Base-by-base conservation (phyloP, 2,888 invertebrate genomes). In the Lasioglossum malachurum region DNA sequence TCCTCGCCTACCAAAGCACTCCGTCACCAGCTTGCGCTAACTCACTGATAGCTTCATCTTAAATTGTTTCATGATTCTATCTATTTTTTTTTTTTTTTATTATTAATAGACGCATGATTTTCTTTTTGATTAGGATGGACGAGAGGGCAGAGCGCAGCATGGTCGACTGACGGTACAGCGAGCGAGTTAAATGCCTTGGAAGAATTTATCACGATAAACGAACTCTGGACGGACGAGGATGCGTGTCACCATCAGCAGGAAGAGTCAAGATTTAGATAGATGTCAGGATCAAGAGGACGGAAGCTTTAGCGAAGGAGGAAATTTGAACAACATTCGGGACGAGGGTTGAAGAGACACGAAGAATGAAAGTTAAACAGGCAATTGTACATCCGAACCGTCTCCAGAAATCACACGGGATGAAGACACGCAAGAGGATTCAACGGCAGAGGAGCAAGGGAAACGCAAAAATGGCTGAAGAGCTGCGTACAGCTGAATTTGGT, bases 61-160 rank as follows among this genome's bases (percentile, higher is more conserved):
- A 53, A 41, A 67, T 67, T 71, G n/a, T 69, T 35, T 60, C 35
- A 41, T 53, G n/a, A 23, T n/a, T 19, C 44, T 38, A 23, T 41
- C 12, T 4, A 19, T 53, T n/a, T n/a, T 53, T 19, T 53, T n/a
- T n/a, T 53, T 19, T 19, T 46, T 41, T 27, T 12, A 38, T 71
- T 23, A 64, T 27, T 88, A 84, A 88, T 67, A 23, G 44, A 49
- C 14, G 5, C 31, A 27, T 53, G 71, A 77, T 89, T 84, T 83
- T 86, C 53, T 87, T 84, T 86, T n/a, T 69, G 72, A 31, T 69
- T 89, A 95, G 95, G 93, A 95, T 95, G 95, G 94, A 95, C 94
- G 95, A 95, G 94, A 93, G 94, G 95, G 95, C 94, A 94, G 93
- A 94, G 92, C 93, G 94, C 93, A 93, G 92, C 93, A 94, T 91